Percentiles rank a stretch among this genome's conserved stretches.
Evolutionary conservation across 2,113 vertebrate species (phyloP).

Genomic region (Fulica atra): DNA sequence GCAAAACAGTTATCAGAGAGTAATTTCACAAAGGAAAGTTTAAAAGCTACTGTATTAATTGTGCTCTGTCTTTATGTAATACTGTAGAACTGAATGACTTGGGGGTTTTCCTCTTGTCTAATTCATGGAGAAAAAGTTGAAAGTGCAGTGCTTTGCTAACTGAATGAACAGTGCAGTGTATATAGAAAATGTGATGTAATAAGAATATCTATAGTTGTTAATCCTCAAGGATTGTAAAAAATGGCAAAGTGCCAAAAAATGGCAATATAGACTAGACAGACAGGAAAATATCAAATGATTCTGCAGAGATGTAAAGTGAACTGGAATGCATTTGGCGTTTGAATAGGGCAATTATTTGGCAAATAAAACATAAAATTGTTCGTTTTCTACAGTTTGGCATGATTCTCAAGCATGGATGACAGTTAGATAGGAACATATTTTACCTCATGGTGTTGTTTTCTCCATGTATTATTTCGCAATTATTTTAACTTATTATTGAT

Average conservation of each 20-base stretch:
- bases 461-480: neutral
- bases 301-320: neutral
- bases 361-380: neutral
- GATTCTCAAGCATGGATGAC: neutral
- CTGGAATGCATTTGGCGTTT: neutral
- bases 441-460: neutral
- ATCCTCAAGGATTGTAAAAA: neutral
- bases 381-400: neutral
- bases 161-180: neutral
- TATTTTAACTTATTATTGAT: neutral
- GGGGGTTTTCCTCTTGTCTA: neutral
- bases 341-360: neutral
- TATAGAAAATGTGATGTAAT: neutral
- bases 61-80: neutral
- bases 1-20: neutral
- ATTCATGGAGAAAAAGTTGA: neutral
- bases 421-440: neutral
- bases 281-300: neutral
- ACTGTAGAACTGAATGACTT: neutral
- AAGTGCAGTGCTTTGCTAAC: neutral
- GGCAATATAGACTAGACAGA: neutral
- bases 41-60: neutral
- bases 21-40: neutral
- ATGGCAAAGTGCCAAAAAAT: neutral
- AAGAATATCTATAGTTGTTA: neutral